Conservation (phyloP, 2,113 vertebrate species). For the Phocoena sinus region DNA sequence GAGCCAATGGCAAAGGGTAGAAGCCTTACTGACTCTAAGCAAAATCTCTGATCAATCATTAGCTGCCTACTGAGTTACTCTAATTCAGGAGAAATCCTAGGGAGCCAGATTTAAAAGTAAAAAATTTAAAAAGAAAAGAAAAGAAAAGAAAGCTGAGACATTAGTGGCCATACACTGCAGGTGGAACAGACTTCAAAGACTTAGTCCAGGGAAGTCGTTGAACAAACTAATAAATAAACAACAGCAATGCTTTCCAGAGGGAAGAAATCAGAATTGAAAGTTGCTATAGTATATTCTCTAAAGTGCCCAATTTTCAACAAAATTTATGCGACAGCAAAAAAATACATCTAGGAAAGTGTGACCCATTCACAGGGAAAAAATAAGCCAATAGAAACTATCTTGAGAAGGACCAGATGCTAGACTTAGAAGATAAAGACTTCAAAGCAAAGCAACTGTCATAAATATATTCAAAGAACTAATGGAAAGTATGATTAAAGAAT, state of each 20-base stretch:
- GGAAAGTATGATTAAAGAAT: not conserved
- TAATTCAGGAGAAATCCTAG: not conserved
- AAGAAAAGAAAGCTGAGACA: not conserved
- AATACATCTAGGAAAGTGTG: not conserved
- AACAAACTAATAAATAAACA: not conserved
- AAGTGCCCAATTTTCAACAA: not conserved
- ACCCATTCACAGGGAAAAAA: not conserved
- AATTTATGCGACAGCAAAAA: not conserved
- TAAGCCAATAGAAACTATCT: not conserved
- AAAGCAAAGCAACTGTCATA: not conserved
- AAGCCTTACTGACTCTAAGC: not conserved
- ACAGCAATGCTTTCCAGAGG: not conserved
- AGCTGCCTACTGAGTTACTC: not conserved
- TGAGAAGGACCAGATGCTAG: not conserved
- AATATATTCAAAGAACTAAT: not conserved
- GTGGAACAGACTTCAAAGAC: not conserved
- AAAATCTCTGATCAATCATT: not conserved
- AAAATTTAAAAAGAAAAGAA: not conserved
- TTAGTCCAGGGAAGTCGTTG: not conserved
- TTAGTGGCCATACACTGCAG: not conserved
- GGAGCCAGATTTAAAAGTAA: not conserved
- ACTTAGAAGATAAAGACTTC: not conserved
- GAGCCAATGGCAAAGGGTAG: not conserved
- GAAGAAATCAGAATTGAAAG: not conserved
- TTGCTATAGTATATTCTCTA: not conserved